A percentile compares a stretch with the other conserved stretches of the same genome.
Evolutionary conservation across 1,140 invertebrate genomes (phyloP).

Genomic region (Arctopsyche grandis): DNA sequence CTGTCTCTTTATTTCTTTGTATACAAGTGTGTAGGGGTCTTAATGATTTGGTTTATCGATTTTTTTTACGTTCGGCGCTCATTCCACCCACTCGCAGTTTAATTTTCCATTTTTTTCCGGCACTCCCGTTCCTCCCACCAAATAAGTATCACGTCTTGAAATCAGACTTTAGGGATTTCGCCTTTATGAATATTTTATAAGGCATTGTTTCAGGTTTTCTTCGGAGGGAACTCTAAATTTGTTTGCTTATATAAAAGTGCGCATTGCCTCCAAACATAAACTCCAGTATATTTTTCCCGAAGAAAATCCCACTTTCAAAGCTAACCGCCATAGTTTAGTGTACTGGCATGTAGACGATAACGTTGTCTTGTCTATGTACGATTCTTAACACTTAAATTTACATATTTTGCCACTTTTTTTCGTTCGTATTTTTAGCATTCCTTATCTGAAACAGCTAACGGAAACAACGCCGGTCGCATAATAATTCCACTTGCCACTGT

Average conservation of each 20-base stretch:
- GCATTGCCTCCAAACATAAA: neutral
- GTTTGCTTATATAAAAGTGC: neutral
- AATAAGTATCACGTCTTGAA: constrained; percentile 36
- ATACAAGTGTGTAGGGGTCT: too few species aligned
- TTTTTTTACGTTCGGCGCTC: neutral
- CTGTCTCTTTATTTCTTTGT: too few species aligned
- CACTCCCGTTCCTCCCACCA: constrained; percentile 9
- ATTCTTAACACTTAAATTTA: constrained; percentile 3
- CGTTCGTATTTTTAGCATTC: neutral
- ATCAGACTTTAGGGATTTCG: constrained; percentile 37
- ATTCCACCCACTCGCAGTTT: neutral
- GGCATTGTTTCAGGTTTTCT: constrained; percentile 32
- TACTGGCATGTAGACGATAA: neutral
- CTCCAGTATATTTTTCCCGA: neutral
- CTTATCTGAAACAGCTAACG: neutral
- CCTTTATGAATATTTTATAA: constrained; percentile 40
- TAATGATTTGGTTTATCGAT: neutral
- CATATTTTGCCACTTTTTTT: neutral
- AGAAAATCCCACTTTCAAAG: neutral
- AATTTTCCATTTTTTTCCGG: neutral
- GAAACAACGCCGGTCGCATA: constrained; percentile 6
- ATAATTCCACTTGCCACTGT: neutral
- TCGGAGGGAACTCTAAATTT: constrained; percentile 30
- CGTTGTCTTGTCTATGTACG: neutral
- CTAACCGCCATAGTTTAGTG: neutral